Base-by-base conservation (phyloP, 2,797 vertebrate species). In the Lepilemur septentrionalis region DNA sequence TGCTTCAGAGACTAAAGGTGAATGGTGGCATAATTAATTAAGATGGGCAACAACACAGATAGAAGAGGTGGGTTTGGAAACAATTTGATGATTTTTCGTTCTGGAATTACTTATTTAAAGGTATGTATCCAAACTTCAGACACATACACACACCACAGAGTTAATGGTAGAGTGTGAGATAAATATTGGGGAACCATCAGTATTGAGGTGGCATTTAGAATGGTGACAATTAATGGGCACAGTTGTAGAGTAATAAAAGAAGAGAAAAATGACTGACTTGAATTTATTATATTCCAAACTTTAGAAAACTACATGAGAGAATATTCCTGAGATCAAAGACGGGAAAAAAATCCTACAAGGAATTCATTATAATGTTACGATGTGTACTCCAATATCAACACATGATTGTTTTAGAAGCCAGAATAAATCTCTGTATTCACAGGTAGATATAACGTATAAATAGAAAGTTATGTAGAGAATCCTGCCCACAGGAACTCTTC, bases 341-440 rank as follows among this genome's bases (percentile, higher is more conserved):
- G 55, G 5, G 20, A 9, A 59, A 57, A 59, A 52, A 91, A 32
- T 73, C 5, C 43, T 76, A 35, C 30, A 32, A 79, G 76, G 12
- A 95, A 80, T 92, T 65, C 18, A 85, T 70, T 59, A 65, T 38
- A 87, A 86, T 69, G 85, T 30, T 89, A 84, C 73, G 38, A 93
- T 28, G 13, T 48, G 12, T 87, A 75, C 9, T 32, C 82, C 89
- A 79, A 61, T n/a, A 63, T 93, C 38, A 89, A 55, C 30, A 86
- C 48, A 78, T 38, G 18, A 87, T 79, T 90, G 81, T 76, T 96
- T 91, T 57, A 96, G 57, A 96, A 91, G 78, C 70, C 25, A 81
- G 85, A 91, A 89, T 82, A 92, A 94, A 92, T 73, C n/a, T 92
- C 82, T 52, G 4, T 73, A 52, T 76, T 94, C 48, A 50, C 18